Evolutionary conservation across 2,797 vertebrate species (phyloP), one percentile per base, ranked within the genome.

Genomic region (Astyanax mexicanus): DNA sequence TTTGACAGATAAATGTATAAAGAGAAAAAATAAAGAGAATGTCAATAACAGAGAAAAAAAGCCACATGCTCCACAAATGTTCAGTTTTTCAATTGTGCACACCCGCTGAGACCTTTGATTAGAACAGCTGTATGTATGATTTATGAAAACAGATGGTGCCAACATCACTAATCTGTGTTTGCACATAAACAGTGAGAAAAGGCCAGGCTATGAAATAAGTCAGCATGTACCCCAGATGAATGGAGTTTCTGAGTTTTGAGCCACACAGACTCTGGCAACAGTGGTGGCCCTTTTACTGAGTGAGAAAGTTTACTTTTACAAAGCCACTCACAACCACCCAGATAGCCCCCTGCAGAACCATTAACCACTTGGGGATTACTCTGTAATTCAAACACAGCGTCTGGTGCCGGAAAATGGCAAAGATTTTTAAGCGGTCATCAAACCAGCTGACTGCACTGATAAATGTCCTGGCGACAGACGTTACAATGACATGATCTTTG

Each of bases 101-200:
- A 25, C 51, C 27, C 19, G 23, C 8, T 17, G 51, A 67, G 13
- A 79, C 45, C 64, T 52, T 69, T 51, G 29, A 60, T 64, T 64
- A n/a, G 15, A 44, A 27, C 58, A 75, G 67, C 72, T 42, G 78
- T 57, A 45, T 64, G 69, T 67, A 57, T 66, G 64, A 66, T 66
- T 66, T 77, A 78, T 80, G 19, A 58, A 69, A 79, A 71, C 72
- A 71, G 47, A 27, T 37, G 40, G 29, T 74, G 40, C 21, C 58
- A 52, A 74, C 60, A 58, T 69, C 69, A 61, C 57, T 69, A 61
- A 65, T 25, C 52, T 37, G 45, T 69, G 69, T 47, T 62, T 58
- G 78, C 42, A 44, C 47, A 23, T 49, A 74, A 49, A 58, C 47
- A n/a, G n/a, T 32, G 23, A 35, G 49, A 54, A 17, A 58, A 58